Conservation (phyloP, 1,140 invertebrate genomes). For the Rhynchophorus ferrugineus region DNA sequence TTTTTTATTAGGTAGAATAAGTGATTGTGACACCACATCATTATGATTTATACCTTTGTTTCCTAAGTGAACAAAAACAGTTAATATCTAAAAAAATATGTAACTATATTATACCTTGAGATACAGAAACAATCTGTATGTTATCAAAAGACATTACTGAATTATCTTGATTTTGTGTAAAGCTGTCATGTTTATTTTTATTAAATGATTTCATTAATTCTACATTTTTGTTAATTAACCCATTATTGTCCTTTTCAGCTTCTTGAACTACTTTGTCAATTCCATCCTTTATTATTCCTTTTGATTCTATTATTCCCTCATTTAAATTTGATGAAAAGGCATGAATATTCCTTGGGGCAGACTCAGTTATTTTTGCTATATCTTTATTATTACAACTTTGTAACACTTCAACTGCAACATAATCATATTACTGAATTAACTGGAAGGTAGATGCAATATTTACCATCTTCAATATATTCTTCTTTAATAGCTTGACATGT, state of each 20-base stretch:
- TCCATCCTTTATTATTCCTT: background rate
- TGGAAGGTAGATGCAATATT: conserved; percentile 6
- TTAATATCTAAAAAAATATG: background rate
- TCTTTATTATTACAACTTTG: background rate
- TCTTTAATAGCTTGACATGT: conserved; percentile 14
- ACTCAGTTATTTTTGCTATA: conserved; percentile 5
- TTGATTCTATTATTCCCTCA: background rate
- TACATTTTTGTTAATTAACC: conserved; percentile 11
- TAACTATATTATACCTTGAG: conserved; percentile 9
- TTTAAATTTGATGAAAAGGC: background rate
- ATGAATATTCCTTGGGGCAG: background rate
- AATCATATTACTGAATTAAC: background rate
- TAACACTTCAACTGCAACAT: background rate
- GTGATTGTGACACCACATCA: conserved; percentile 1
- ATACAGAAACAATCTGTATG: conserved; percentile 7
- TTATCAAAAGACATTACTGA: background rate
- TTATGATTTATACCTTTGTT: background rate
- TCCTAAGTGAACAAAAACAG: background rate
- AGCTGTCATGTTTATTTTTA: conserved; percentile 2
- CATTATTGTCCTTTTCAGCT: conserved; percentile 4
- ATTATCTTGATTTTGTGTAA: conserved; percentile 2
- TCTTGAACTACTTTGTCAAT: conserved; percentile 8
- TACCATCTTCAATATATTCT: conserved; percentile 17
- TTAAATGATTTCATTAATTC: conserved; percentile 19
- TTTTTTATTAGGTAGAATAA: background rate